phyloP scores from a whole-genome alignment of 2,797 vertebrate species.

The Hapalemur alaotrensis region DNA sequence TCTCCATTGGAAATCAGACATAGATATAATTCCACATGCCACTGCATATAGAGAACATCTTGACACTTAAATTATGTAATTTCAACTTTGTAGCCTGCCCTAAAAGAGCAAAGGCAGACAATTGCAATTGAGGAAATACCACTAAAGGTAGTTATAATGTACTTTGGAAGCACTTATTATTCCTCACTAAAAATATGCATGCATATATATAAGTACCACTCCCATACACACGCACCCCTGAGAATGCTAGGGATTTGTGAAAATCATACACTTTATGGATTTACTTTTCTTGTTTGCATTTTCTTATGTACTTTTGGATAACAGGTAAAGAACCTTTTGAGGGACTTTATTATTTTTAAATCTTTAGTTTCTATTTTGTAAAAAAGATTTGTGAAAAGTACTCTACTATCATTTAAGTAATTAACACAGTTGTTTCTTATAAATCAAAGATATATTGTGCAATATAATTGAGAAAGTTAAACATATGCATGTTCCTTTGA shows the following conservation, averaged over 20 bases:
- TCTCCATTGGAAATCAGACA: neutral
- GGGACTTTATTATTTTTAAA: neutral
- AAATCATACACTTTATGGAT: neutral
- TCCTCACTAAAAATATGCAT: neutral
- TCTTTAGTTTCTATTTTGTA: neutral
- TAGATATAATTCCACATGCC: neutral
- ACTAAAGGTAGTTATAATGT: neutral
- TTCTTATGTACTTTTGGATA: neutral
- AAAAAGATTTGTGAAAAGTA: neutral
- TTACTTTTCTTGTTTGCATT: neutral
- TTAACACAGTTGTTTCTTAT: neutral
- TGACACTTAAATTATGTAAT: neutral
- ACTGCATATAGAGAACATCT: neutral
- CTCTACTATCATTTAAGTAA: neutral
- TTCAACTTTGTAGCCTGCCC: neutral
- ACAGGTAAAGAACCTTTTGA: neutral
- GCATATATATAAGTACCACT: neutral
- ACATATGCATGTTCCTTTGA: neutral
- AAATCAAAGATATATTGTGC: neutral
- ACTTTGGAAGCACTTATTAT: neutral
- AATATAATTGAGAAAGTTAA: neutral
- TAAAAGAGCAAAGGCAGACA: neutral
- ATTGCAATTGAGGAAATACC: neutral
- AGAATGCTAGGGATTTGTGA: neutral
- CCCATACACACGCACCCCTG: fast-evolving